Evolutionary conservation across 2,888 invertebrate species (phyloP), one percentile per base, ranked within the genome.

Genomic region (Pinctada fucata): DNA sequence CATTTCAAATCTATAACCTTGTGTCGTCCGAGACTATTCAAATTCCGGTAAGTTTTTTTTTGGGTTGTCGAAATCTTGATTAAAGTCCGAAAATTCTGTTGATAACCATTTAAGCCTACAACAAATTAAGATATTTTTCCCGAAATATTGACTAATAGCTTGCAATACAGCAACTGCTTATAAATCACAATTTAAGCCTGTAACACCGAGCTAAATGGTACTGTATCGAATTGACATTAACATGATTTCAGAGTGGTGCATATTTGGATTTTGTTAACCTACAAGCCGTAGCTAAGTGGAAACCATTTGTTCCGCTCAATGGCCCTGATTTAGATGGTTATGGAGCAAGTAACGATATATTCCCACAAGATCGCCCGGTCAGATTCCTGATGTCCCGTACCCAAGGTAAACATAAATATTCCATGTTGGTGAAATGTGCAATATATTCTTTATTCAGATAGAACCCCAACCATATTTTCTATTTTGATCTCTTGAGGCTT

Each of bases 1-100:
- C 74, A 1, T 65, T 89, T n/a, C 83, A 78, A 4, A 81, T 91
- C 48, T 80, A 67, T 47, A 91, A 90, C 70, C 81, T 83, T 48
- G 90, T 89, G 4, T 87, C 89, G 0, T 75, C 81, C 3, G 78
- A 83, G 3, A 81, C 64, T 0, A 80, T 82, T 31, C 72, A 67
- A 4, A 71, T 87, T 8, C 48, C 72, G 74, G 89, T 88, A 82
- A 73, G 81, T 6, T 31, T 48, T 58, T 47, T 8, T 52, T 49
- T 65, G 2, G 31, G 1, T 72, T n/a, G 31, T 31, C 31, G n/a
- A 8, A 31, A 69, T 49, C 5, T 48, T 69, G 13, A 31, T 31
- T 31, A 1, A 31, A 31, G 31, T 31, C 31, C 31, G 31, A 31
- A 31, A 31, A 31, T 31, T 31, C 31, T 31, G 31, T 31, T 31